Base-by-base conservation (phyloP, 2,888 invertebrate genomes). In the Clivina fossor region DNA sequence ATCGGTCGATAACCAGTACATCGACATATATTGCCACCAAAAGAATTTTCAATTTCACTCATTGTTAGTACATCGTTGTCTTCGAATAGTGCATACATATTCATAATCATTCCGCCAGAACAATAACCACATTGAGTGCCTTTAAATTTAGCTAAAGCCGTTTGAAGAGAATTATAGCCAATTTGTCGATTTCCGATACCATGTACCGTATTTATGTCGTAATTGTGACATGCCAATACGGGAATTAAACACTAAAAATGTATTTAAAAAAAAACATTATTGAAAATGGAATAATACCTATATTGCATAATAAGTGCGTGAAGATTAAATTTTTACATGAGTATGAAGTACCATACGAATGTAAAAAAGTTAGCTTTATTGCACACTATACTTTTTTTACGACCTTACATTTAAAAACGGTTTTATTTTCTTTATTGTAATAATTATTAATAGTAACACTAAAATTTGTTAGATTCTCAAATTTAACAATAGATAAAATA, bases 1-100 rank as follows among this genome's bases (percentile, higher is more conserved):
- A n/a, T n/a, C n/a, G n/a, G n/a, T n/a, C n/a, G n/a, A n/a, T 79
- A 84, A 0, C 84, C 84, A 1, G 88, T 88, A 65, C 88, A 89
- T 54, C 88, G 75, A 61, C 88, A 88, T 13, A 86, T 78, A 63
- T 87, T 86, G 48, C 86, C 83, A 4, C 81, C 85, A 62, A 88
- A 83, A 0, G 82, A 79, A 63, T 85, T 80, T 67, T 88, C 88
- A 3, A 87, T 78, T 62, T 85, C 79, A 63, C 78, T 71, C 76
- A 79, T 77, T 0, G 80, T 79, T 38, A 79, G 62, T 40, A 74
- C 71, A 4, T 75, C 69, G 15, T 68, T 72, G 30, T 71, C 64
- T 62, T 76, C 66, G 18, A 78, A 60, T 43, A 75, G 66, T 32
- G 78, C 81, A 70, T 81, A 82, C 85, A 87, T 86, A 64, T 81